Conservation (phyloP, 2,888 invertebrate genomes). For the Tipula lateralis region DNA sequence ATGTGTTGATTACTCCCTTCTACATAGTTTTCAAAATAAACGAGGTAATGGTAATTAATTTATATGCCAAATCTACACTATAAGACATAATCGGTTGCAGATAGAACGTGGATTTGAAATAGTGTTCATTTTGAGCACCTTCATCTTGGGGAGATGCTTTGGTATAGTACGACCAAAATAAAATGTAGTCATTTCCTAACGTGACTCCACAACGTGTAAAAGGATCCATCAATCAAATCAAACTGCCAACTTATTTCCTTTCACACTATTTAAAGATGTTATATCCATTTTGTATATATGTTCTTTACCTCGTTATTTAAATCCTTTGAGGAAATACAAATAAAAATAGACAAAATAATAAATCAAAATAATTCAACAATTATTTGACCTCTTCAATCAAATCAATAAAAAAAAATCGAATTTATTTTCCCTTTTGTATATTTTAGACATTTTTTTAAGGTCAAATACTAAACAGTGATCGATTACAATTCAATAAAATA, state of each 20-base stretch:
- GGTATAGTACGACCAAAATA: too few species aligned
- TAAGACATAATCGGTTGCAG: too few species aligned
- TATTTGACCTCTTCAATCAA: conserved; percentile 19
- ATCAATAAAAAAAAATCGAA: neutral
- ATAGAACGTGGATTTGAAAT: too few species aligned
- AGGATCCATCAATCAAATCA: neutral
- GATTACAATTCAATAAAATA: neutral
- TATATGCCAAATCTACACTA: too few species aligned
- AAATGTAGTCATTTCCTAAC: neutral
- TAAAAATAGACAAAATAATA: neutral
- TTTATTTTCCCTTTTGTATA: neutral
- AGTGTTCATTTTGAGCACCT: too few species aligned
- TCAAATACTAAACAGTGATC: conserved; percentile 24
- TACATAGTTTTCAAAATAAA: too few species aligned
- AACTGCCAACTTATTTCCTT: conserved; percentile 14
- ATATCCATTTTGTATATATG: neutral
- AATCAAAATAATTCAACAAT: conserved; percentile 24
- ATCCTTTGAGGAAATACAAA: conserved; percentile 11
- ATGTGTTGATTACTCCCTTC: too few species aligned
- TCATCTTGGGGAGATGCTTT: too few species aligned
- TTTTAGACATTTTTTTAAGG: neutral
- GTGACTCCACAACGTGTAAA: too few species aligned
- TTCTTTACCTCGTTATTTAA: neutral
- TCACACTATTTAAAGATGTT: conserved; percentile 1
- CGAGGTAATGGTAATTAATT: too few species aligned